A percentile compares a stretch with the other conserved stretches of the same genome.
Conservation (phyloP, 2,797 vertebrate species). For the Tarsius wallacei region DNA sequence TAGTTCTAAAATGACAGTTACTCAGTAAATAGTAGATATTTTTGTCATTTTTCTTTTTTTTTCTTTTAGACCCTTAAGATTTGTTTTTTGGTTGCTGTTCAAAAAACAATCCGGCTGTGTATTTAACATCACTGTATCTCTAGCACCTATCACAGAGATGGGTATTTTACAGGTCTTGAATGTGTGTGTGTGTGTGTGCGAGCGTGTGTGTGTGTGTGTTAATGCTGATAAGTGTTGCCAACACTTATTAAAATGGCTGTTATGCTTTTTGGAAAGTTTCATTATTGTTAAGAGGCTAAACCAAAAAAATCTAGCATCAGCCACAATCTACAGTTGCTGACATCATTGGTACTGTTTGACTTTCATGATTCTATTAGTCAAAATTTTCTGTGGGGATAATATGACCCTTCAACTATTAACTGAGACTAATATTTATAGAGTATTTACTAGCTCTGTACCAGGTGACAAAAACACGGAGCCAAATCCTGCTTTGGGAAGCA, state of each 20-base stretch:
- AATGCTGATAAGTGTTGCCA: background rate
- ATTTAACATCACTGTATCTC: background rate
- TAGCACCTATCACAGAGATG: background rate
- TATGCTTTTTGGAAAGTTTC: constrained; percentile 19
- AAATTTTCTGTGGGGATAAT: background rate
- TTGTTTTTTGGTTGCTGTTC: background rate
- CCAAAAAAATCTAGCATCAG: background rate
- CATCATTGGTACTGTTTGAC: background rate
- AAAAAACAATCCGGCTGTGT: constrained; percentile 1
- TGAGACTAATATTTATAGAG: background rate
- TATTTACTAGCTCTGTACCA: constrained; percentile 43
- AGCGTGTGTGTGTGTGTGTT: no score
- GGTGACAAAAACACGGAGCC: background rate
- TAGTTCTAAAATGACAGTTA: background rate
- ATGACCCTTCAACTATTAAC: background rate
- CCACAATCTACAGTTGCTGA: background rate
- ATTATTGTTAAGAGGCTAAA: constrained; percentile 17
- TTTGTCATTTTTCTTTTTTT: background rate
- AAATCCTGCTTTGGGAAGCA: background rate
- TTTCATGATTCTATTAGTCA: constrained; percentile 28
- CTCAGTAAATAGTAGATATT: background rate
- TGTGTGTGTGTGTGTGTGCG: background rate
- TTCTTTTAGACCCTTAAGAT: background rate
- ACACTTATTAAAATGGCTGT: constrained; percentile 33
- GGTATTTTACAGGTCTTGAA: background rate